Base-by-base conservation (phyloP, 2,113 vertebrate genomes). In the Aepyceros melampus region DNA sequence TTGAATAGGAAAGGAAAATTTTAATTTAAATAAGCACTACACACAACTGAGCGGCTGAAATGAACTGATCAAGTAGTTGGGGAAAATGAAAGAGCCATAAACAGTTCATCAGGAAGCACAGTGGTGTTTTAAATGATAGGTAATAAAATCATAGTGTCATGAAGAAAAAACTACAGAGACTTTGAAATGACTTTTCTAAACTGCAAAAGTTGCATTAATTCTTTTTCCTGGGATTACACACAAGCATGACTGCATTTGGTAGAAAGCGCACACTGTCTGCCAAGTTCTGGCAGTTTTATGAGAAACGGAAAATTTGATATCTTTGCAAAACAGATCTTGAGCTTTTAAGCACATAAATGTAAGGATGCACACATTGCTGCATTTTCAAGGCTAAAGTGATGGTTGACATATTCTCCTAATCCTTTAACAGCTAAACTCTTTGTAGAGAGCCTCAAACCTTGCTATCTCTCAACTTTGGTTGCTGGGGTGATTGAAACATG, bases 21-120 rank as follows among this genome's bases (percentile, higher is more conserved):
- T 98, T 21, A 92, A 98, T 98, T 98, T 82, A 97, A 98, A 95
- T 96, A 95, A 98, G 87, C 89, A 96, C 76, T 96, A 89, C 58
- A 95, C 74, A 98, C 17, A 19, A 71, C 67, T 71, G 67, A 71
- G 19, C 5, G 10, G n/a, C 19, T 74, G 67, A 74, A 74, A 21
- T 74, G 36, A 74, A 74, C 36, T 74, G 67, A 40, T 5, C 51
- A 97, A 89, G 60, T 58, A 97, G 43, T 9, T 90, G 71, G 97
- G 71, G 25, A 71, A 98, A 98, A 97, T 60, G n/a, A 97, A 95
- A 97, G 67, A 60, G 23, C 51, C 53, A 91, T 94, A 95, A 98
- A 97, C 36, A 97, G 94, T 96, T 95, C 31, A 97, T 94, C 92
- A 98, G 96, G 97, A 98, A 97, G 55, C 62, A 89, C 79, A 84